These are phyloP conservation scores for Scortum barcoo DNA, from an alignment of 2,113 vertebrate species.

Conservation along the genomic window DNA sequence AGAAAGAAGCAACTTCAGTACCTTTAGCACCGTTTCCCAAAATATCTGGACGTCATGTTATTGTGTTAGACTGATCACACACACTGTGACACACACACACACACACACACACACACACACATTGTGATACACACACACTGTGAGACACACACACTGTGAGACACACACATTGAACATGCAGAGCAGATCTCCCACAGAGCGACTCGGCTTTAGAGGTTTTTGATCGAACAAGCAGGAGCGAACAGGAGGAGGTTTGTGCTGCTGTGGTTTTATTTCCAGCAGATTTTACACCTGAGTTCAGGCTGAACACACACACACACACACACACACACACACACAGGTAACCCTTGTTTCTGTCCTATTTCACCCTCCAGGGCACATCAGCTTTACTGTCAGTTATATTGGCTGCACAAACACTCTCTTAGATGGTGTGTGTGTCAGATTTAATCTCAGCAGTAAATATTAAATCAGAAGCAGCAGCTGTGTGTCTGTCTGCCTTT, in stretches of 20 bases:
- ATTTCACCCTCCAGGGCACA: constrained; percentile 28
- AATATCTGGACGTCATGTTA: neutral
- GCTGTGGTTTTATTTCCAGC: neutral
- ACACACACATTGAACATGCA: no score
- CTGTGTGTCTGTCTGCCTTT: neutral
- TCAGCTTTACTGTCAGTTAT: constrained; percentile 4
- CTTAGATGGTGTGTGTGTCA: neutral
- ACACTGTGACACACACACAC: no score
- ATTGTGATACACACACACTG: no score
- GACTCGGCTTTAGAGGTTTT: neutral
- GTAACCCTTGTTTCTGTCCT: constrained; percentile 1
- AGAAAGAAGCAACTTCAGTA: no score
- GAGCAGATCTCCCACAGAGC: neutral
- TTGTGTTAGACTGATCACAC: neutral
- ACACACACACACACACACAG: constrained; percentile 12
- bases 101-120: no score
- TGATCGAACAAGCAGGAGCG: neutral
- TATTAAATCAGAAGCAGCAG: neutral
- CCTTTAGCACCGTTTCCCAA: no score
- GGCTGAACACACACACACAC: constrained; percentile 12
- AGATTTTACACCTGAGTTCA: constrained; percentile 6
- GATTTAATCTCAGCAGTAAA: neutral
- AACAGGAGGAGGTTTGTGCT: neutral
- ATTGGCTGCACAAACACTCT: neutral
- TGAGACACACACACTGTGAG: no score